These are phyloP conservation scores for Eulemur mongoz DNA, from an alignment of 2,797 vertebrate species.

Conservation along the genomic window DNA sequence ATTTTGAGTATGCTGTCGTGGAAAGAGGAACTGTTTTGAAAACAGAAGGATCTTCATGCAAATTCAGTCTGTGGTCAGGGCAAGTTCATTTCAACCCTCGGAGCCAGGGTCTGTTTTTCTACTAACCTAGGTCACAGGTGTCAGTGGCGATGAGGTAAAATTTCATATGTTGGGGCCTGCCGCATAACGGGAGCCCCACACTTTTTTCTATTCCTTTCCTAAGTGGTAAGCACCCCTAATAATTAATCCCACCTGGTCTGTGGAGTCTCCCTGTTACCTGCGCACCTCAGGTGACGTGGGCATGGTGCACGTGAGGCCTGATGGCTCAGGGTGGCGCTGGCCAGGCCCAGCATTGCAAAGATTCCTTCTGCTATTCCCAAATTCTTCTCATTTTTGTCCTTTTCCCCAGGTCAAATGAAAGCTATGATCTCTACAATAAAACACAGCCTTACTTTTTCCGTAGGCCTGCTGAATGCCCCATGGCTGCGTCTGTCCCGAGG, in stretches of 20 bases:
- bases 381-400: conserved; percentile 66
- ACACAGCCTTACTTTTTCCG: not conserved
- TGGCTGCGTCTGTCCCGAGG: not conserved
- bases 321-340: not conserved
- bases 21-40: not conserved
- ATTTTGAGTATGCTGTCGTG: not conserved
- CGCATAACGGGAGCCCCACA: not conserved
- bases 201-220: not conserved
- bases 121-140: not conserved
- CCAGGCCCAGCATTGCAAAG: conserved; percentile 54
- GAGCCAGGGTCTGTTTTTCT: not conserved
- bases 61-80: not conserved
- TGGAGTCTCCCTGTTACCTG: not conserved
- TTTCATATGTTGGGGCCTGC: not conserved
- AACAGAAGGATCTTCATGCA: not conserved
- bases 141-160: not conserved
- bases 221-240: not conserved
- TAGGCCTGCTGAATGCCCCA: not conserved
- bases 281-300: not conserved
- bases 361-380: conserved; percentile 62
- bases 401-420: conserved; percentile 53
- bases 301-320: not conserved
- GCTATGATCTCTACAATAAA: conserved; percentile 2
- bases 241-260: not conserved
- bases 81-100: not conserved